Conservation (phyloP, 2,888 invertebrate species). For the Ernsta delagoae region DNA sequence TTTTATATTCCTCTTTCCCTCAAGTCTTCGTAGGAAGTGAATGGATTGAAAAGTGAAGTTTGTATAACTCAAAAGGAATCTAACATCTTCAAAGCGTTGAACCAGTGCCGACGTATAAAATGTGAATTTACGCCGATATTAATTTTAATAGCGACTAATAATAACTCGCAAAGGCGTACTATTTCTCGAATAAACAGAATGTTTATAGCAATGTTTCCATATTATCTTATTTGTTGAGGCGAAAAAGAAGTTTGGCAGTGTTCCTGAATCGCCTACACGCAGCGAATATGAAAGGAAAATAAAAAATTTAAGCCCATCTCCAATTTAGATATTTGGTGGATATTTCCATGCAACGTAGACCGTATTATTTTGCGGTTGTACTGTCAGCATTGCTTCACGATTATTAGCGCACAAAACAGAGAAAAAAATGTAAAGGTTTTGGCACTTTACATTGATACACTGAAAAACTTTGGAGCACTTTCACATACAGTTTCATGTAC, state of each 20-base stretch:
- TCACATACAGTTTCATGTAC: not conserved
- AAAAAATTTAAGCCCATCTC: constrained; percentile 41
- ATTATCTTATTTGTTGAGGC: constrained; percentile 42
- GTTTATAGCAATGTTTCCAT: constrained; percentile 44
- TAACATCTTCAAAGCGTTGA: constrained; percentile 23
- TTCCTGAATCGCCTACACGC: constrained; percentile 43
- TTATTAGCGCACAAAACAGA: not conserved
- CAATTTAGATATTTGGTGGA: constrained; percentile 9
- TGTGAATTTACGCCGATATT: constrained; percentile 26
- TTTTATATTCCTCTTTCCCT: not conserved
- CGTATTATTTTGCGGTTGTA: not conserved
- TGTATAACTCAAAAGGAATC: constrained; percentile 20
- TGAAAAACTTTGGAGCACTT: no score
- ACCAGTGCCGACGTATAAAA: constrained; percentile 19
- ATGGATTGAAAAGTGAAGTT: constrained; percentile 28
- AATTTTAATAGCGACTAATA: constrained; percentile 38
- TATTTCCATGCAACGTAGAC: constrained; percentile 14
- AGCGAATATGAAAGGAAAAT: constrained; percentile 37
- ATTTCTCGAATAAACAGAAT: constrained; percentile 26
- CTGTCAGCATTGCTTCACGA: not conserved
- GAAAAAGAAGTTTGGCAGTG: constrained; percentile 50
- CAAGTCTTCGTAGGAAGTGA: constrained; percentile 18
- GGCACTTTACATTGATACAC: not conserved
- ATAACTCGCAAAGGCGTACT: constrained; percentile 23
- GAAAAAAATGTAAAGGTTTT: not conserved